Evolutionary conservation across 2,888 invertebrate species (phyloP), one percentile per base, ranked within the genome.

Genomic region (Spilarctia lutea): DNA sequence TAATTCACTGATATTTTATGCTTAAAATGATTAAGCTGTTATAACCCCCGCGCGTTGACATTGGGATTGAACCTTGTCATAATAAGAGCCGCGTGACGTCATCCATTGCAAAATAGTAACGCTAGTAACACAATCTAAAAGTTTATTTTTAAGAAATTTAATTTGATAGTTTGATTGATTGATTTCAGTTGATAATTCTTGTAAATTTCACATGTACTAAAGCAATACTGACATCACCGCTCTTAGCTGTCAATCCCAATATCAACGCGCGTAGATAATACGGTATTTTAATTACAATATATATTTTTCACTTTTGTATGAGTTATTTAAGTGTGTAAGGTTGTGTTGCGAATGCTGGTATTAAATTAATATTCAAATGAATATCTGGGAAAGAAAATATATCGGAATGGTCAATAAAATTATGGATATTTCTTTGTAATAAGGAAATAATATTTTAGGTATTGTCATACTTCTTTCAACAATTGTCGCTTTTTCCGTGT

Each of bases 391-490:
- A 27, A 60, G n/a, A 27, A 20, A 7, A 45, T 27, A 8, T 20
- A 2, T 45, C 67, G 33, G 68, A 24, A 16, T 33, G 33, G 13
- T 68, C n/a, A 56, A 39, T 27, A 60, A n/a, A 24, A 16, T 60
- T 27, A 27, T 39, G 39, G 8, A 18, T 60, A 18, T 35, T 35
- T 8, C n/a, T 16, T 56, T 39, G 39, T 52, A 33, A 2, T n/a
- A 68, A 11, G 39, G 39, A 10, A 11, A 39, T 39, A 39, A 39
- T 11, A 39, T 39, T 39, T 6, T 39, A 68, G 52, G 30, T 65
- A 52, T 52, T 73, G n/a, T 48, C 20, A 73, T 11, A 52, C 69
- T 69, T 69, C 35, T 27, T 24, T 73, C 33, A 65, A 69, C 52
- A 65, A n/a, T 11, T 20, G 27, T 65, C 24, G 42, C 24, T 68